phyloP scores from a whole-genome alignment of 2,797 vertebrate genomes.

The Pipistrellus nathusii region DNA sequence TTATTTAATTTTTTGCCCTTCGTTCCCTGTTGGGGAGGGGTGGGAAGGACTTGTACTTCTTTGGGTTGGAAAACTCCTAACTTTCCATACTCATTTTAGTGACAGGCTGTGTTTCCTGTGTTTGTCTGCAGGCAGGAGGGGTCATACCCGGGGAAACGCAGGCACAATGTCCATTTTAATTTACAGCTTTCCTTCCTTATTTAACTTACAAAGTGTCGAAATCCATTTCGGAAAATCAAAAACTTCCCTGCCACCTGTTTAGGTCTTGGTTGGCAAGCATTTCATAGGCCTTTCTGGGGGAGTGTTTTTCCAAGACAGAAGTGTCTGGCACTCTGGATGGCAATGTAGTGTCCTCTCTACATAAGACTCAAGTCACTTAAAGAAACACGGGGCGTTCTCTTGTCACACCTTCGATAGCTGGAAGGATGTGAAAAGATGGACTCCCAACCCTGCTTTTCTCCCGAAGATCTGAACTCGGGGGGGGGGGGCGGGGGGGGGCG shows the following conservation, averaged over 20 bases:
- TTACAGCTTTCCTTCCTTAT: conserved; percentile 5
- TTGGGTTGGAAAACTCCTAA: conserved; percentile 1
- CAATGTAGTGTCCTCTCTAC: neutral
- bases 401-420: neutral
- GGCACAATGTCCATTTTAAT: neutral
- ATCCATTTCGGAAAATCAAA: neutral
- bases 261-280: neutral
- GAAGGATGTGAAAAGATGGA: neutral
- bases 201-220: neutral
- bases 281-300: neutral
- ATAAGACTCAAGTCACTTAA: neutral
- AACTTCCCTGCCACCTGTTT: neutral
- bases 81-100: conserved; percentile 13
- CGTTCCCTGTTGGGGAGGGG: neutral
- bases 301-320: neutral
- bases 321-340: neutral
- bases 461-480: neutral
- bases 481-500: too few relatives aligned
- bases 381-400: neutral
- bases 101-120: conserved; percentile 47
- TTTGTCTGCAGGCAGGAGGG: neutral
- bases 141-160: neutral
- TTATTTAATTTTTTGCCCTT: conserved; percentile 7
- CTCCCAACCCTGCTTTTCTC: neutral
- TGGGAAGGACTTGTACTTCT: neutral